Conservation (phyloP, 2,888 invertebrate species). For the Chaetoderma sp. region DNA sequence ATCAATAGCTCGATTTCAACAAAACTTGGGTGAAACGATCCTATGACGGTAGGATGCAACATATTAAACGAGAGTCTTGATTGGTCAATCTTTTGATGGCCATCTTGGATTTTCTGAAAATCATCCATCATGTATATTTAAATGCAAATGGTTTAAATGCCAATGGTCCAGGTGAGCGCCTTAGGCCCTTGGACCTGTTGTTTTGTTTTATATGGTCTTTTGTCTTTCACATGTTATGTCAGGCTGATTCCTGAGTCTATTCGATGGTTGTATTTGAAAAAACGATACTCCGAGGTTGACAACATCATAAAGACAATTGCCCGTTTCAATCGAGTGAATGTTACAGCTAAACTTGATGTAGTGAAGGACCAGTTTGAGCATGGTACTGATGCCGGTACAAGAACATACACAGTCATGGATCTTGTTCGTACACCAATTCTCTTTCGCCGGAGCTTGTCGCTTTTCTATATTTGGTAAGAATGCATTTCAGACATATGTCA, state of each 20-base stretch:
- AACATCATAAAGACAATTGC: slow-evolving; percentile 42
- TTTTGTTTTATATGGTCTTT: too few relatives aligned
- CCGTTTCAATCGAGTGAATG: slow-evolving; percentile 49
- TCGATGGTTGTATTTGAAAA: slow-evolving; percentile 56
- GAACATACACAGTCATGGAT: slow-evolving; percentile 47
- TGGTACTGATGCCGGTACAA: slow-evolving; percentile 13
- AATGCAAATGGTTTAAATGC: too few relatives aligned
- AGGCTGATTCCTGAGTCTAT: slow-evolving; percentile 64
- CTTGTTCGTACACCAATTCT: slow-evolving; percentile 55
- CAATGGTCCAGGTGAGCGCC: too few relatives aligned
- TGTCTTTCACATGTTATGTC: slow-evolving; percentile 2
- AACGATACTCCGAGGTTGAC: slow-evolving; percentile 45
- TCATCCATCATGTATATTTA: too few relatives aligned
- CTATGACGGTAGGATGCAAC: too few relatives aligned
- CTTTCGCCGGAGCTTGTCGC: slow-evolving; percentile 54
- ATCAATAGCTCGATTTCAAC: too few relatives aligned
- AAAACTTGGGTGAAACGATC: too few relatives aligned
- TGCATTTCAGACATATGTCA: too few relatives aligned
- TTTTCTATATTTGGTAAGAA: slow-evolving; percentile 62
- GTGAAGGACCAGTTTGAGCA: slow-evolving; percentile 42
- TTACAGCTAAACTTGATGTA: slow-evolving; percentile 38
- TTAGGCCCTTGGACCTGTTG: too few relatives aligned
- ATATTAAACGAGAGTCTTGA: too few relatives aligned
- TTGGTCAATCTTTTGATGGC: too few relatives aligned
- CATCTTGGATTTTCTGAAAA: too few relatives aligned